Evolutionary conservation across 2,888 invertebrate species (phyloP).

Genomic region (Herminia tarsipennalis): DNA sequence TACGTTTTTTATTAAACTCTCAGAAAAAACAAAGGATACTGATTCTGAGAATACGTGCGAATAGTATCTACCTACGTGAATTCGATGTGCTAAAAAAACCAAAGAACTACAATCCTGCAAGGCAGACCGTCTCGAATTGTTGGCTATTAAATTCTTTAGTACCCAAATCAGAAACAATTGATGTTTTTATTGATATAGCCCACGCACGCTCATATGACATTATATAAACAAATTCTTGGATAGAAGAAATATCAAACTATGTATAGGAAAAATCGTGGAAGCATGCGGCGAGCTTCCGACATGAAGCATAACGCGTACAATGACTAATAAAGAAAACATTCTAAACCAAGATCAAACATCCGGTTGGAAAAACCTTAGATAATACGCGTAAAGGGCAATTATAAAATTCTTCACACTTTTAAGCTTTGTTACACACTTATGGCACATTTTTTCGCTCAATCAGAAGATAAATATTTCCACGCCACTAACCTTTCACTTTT

Average conservation of each 20-base stretch:
- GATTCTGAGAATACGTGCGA: conserved; percentile 40
- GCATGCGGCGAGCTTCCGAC: conserved; percentile 14
- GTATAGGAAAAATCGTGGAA: background rate
- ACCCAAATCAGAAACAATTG: conserved; percentile 41
- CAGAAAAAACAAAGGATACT: conserved; percentile 35
- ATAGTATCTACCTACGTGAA: conserved; percentile 27
- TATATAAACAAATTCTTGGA: conserved; percentile 5
- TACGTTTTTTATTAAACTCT: conserved; percentile 29
- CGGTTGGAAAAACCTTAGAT: conserved; percentile 30
- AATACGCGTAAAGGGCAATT: conserved; percentile 7
- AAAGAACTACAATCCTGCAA: conserved; percentile 31
- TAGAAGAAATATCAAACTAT: background rate
- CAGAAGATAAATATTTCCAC: background rate
- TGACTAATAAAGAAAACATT: conserved; percentile 32
- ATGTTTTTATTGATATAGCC: conserved; percentile 30
- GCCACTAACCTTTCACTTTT: conserved; percentile 1
- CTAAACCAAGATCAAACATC: conserved; percentile 15
- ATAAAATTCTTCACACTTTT: conserved; percentile 11
- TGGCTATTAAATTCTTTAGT: conserved; percentile 42
- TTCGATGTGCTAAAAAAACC: conserved; percentile 39
- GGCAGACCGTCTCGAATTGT: conserved; percentile 40
- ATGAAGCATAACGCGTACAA: too few species aligned
- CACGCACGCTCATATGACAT: conserved; percentile 22
- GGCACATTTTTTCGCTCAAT: conserved; percentile 3
- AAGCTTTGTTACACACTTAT: conserved; percentile 1